Conservation (phyloP, 2,888 invertebrate genomes). For the Heliconius hortense region DNA sequence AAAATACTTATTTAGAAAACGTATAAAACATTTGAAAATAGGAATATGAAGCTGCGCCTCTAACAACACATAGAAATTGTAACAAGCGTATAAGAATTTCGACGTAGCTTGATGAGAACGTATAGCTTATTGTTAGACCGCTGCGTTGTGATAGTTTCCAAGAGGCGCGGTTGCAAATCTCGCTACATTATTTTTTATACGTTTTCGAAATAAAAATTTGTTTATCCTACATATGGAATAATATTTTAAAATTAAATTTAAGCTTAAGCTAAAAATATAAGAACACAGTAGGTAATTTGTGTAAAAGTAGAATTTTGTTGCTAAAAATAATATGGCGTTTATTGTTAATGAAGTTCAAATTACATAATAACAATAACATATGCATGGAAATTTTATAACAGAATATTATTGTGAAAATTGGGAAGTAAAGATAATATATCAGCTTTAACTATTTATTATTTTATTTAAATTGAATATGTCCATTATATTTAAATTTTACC, state of each 20-base stretch:
- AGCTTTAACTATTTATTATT: background rate
- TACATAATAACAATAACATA: background rate
- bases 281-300: background rate
- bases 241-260: too few relatives aligned
- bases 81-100: too few relatives aligned
- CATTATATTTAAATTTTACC: background rate
- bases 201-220: too few relatives aligned
- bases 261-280: too few relatives aligned
- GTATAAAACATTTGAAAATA: background rate
- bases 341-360: background rate
- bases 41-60: too few relatives aligned
- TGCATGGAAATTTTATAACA: background rate
- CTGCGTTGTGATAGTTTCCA: too few relatives aligned
- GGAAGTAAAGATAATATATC: background rate
- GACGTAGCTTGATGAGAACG: too few relatives aligned
- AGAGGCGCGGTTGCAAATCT: too few relatives aligned
- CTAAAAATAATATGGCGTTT: background rate
- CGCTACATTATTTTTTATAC: too few relatives aligned
- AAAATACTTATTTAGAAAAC: conserved; percentile 13
- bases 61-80: too few relatives aligned
- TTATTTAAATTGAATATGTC: background rate
- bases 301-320: conserved; percentile 18
- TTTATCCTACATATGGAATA: too few relatives aligned
- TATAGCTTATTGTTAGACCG: background rate
- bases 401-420: background rate